Evolutionary conservation across 1,140 invertebrate species (phyloP), one percentile per base, ranked within the genome.

Genomic region (Pogonognathellus flavescens): DNA sequence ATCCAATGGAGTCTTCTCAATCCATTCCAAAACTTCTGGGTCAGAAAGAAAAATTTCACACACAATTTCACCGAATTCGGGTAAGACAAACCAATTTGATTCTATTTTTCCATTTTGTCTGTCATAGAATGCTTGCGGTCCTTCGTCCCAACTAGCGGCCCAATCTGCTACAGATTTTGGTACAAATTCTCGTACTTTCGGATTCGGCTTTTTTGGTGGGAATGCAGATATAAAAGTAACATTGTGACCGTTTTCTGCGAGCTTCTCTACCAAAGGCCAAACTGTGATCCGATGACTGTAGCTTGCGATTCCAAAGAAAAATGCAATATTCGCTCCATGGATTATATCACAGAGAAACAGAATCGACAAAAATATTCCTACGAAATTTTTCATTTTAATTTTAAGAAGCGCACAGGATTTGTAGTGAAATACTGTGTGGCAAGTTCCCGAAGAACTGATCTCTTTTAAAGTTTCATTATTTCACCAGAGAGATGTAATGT

Each of bases 1-100:
- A 89, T 96, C 94, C 89, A 93, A 93, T 88, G 80, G 55, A 11
- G 76, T 80, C 11, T 20, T 81, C 10, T 86, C 84, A 7, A 86
- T 62, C 52, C 52, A 84, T 16, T 66, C 50, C 18, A 66, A 10
- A 16, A 18, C n/a, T 7, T 22, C 18, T 2, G 20, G 18, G 11
- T 60, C 60, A 20, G 9, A 9, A 16, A 84, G 55, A 16, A 84
- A 84, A 18, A 50, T 18, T 72, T 84, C 22, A 22, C 83, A 84
- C 2, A 84, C 8, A n/a, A n/a, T n/a, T 14, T 16, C 18, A 0
- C 83, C 83, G 11, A 70, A 72, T 50, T 62, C 57, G 8, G 82
- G 82, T 7, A 83, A 11, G 11, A 80, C 22, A 6, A 9, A 25
- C 55, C 53, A 60, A 22, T 80, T 80, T 0, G 18, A 52, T 6